Percentiles rank a stretch among this genome's conserved stretches.
Conservation (phyloP, 2,888 invertebrate genomes). For the Rotaria socialis region DNA sequence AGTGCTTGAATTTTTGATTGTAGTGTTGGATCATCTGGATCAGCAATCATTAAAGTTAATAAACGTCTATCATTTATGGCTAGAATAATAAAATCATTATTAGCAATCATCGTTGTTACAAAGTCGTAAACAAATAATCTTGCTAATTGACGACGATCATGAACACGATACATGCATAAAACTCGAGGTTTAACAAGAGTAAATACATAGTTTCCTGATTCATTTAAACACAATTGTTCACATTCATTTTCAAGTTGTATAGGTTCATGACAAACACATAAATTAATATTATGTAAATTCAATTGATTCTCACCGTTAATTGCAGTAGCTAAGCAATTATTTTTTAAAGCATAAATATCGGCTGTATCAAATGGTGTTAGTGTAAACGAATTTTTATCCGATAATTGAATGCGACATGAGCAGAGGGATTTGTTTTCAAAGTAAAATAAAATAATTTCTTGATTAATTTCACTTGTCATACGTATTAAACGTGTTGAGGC, state of each 20-base stretch:
- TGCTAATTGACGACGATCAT: constrained; percentile 5
- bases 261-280: not conserved
- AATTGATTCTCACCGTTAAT: not conserved
- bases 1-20: not conserved
- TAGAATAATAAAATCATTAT: constrained; percentile 7
- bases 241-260: not conserved
- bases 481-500: not conserved
- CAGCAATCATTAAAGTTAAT: constrained; percentile 38
- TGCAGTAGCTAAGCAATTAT: not conserved
- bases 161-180: constrained; percentile 30
- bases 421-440: not conserved
- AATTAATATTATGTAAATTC: not conserved
- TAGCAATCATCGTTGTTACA: not conserved
- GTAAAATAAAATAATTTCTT: not conserved
- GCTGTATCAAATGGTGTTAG: not conserved
- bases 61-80: constrained; percentile 38
- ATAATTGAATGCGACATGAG: not conserved
- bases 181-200: not conserved
- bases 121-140: constrained; percentile 9
- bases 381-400: not conserved
- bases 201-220: constrained; percentile 14
- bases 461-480: not conserved
- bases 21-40: not conserved
- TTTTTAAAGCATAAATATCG: not conserved
- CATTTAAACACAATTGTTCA: constrained; percentile 34